Evolutionary conservation across 2,113 vertebrate species (phyloP).

Genomic region (Etia nguti): DNA sequence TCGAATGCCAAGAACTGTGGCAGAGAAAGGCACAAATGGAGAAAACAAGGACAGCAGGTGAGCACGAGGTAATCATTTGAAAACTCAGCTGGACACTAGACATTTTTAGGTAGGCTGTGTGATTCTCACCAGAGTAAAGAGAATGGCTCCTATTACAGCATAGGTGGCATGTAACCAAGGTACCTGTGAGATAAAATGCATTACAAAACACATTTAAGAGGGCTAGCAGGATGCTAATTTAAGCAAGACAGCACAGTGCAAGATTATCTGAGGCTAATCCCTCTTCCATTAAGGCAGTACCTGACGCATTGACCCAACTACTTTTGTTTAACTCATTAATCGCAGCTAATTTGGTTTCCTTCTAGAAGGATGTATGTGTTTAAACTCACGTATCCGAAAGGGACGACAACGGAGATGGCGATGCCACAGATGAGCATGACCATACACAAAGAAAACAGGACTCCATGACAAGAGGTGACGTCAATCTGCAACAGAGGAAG

Average conservation of each 20-base stretch:
- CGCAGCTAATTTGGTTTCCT: neutral
- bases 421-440: slow-evolving; percentile 84
- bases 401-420: slow-evolving; percentile 78
- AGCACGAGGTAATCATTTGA: neutral
- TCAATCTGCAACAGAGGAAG: slow-evolving; percentile 73
- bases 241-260: neutral
- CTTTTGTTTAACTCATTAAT: neutral
- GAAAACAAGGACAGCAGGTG: neutral
- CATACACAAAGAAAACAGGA: slow-evolving; percentile 85
- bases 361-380: neutral
- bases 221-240: slow-evolving; percentile 17
- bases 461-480: slow-evolving; percentile 86
- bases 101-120: neutral
- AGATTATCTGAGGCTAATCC: slow-evolving; percentile 49
- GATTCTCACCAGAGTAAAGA: slow-evolving; percentile 89
- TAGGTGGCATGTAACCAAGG: slow-evolving; percentile 90
- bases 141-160: slow-evolving; percentile 80
- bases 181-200: slow-evolving; percentile 68
- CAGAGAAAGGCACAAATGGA: neutral
- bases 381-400: slow-evolving; percentile 86
- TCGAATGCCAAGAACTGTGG: slow-evolving; percentile 90
- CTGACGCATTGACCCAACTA: neutral
- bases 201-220: slow-evolving; percentile 17
- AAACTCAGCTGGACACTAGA: neutral
- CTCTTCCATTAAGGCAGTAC: neutral